Percentiles rank a stretch among this genome's conserved stretches.
Evolutionary conservation across 2,797 vertebrate species (phyloP).

Genomic region (Phoxinus dragarum): DNA sequence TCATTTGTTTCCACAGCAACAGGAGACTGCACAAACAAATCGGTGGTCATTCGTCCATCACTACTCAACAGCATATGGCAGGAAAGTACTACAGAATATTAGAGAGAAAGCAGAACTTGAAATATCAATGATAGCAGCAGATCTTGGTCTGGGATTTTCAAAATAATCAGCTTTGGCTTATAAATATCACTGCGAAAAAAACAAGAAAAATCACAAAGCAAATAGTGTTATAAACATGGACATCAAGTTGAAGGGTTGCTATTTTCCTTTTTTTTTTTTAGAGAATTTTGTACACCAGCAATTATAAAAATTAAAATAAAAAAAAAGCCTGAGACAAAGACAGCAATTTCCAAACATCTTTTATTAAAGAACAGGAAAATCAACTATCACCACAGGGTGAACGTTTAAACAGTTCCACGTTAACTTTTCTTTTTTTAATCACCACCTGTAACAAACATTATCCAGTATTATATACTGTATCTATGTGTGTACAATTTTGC

Average conservation of each 20-base stretch:
- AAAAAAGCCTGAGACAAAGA: not conserved
- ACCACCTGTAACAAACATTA: not conserved
- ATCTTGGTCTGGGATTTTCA: not conserved
- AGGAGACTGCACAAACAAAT: no score
- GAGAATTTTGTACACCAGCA: not conserved
- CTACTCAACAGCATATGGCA: not conserved
- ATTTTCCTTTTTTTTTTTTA: not conserved
- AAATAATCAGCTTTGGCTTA: not conserved
- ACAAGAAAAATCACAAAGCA: not conserved
- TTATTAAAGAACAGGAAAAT: conserved; percentile 25
- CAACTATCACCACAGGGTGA: not conserved
- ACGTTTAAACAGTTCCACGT: not conserved
- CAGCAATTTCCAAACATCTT: not conserved
- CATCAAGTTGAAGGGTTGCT: not conserved
- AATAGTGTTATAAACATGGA: not conserved
- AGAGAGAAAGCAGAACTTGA: not conserved
- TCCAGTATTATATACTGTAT: not conserved
- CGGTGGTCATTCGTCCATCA: not conserved
- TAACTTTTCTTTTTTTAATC: not conserved
- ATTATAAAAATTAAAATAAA: not conserved
- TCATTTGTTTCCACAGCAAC: conserved; percentile 39
- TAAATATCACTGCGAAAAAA: not conserved
- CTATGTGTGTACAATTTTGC: not conserved
- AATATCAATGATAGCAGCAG: not conserved
- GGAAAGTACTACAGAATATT: not conserved